A percentile compares a stretch with the other conserved stretches of the same genome.
phyloP scores from a whole-genome alignment of 1,140 invertebrate species.

The Drosophila saltans region DNA sequence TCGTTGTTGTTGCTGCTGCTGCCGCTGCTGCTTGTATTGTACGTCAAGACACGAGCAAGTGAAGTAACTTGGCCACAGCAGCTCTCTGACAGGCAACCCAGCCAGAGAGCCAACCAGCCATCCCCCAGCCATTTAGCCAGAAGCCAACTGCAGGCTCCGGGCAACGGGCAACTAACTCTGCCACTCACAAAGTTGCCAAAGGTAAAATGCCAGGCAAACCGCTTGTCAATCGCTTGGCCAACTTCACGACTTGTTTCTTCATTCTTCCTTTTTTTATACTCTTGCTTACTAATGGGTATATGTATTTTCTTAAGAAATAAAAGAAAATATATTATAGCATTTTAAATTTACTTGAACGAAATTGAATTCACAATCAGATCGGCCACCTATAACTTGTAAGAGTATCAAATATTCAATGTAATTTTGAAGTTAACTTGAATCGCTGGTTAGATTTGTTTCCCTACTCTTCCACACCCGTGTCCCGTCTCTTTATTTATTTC shows the following conservation, averaged over 20 bases:
- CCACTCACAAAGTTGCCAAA: conserved; percentile 21
- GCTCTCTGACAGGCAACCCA: neutral
- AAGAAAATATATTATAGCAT: too few species aligned
- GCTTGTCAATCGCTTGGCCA: conserved; percentile 72
- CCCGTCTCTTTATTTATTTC: conserved; percentile 38
- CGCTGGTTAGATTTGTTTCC: too few species aligned
- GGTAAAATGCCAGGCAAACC: conserved; percentile 44
- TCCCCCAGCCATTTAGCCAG: neutral
- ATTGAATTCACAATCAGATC: too few species aligned
- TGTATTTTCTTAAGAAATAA: neutral
- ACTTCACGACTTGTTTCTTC: conserved; percentile 40
- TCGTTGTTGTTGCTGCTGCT: neutral
- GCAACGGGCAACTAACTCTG: conserved; percentile 9
- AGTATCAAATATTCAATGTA: too few species aligned
- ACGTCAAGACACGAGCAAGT: neutral
- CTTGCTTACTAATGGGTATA: conserved; percentile 19
- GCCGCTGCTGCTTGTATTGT: neutral
- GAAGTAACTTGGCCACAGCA: conserved; percentile 12
- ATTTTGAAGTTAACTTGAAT: too few species aligned
- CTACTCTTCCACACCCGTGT: too few species aligned
- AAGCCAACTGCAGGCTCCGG: conserved; percentile 9
- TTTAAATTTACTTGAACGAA: too few species aligned
- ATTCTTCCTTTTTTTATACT: neutral
- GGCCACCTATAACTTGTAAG: too few species aligned
- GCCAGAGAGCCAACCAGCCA: neutral